phyloP scores from a whole-genome alignment of 2,113 vertebrate genomes.

The Ancistrus triradiatus region DNA sequence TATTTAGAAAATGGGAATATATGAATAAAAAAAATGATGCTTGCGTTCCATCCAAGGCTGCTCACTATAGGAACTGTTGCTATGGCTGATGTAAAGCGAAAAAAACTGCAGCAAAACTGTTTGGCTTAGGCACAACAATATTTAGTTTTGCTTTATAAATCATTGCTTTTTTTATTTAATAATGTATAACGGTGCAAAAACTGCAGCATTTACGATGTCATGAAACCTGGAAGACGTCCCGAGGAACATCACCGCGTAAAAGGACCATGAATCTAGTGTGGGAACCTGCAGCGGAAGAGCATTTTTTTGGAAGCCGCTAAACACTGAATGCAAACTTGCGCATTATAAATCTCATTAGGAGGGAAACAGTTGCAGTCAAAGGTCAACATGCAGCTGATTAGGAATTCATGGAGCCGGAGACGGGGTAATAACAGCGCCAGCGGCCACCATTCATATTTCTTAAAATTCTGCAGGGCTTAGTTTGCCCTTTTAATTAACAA shows the following conservation, averaged over 20 bases:
- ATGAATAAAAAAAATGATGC: too few relatives aligned
- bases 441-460: neutral
- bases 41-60: too few relatives aligned
- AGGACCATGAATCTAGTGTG: neutral
- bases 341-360: conserved; percentile 2
- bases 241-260: neutral
- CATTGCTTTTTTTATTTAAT: too few relatives aligned
- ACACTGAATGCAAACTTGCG: conserved; percentile 5
- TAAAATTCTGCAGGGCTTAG: neutral
- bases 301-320: neutral
- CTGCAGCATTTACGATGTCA: too few relatives aligned
- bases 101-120: too few relatives aligned
- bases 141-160: too few relatives aligned
- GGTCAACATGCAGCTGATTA: conserved; percentile 20
- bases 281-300: neutral
- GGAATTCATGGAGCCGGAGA: conserved; percentile 1
- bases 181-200: too few relatives aligned
- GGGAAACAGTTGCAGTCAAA: conserved; percentile 9
- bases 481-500: conserved; percentile 22
- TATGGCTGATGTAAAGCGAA: too few relatives aligned
- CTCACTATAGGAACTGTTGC: too few relatives aligned
- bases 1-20: too few relatives aligned
- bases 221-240: neutral
- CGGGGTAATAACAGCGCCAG: too few relatives aligned
- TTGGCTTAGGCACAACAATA: too few relatives aligned